Percentiles rank a stretch among this genome's conserved stretches.
phyloP scores from a whole-genome alignment of 2,888 invertebrate genomes.

The Hydrotaea diabolus region DNA sequence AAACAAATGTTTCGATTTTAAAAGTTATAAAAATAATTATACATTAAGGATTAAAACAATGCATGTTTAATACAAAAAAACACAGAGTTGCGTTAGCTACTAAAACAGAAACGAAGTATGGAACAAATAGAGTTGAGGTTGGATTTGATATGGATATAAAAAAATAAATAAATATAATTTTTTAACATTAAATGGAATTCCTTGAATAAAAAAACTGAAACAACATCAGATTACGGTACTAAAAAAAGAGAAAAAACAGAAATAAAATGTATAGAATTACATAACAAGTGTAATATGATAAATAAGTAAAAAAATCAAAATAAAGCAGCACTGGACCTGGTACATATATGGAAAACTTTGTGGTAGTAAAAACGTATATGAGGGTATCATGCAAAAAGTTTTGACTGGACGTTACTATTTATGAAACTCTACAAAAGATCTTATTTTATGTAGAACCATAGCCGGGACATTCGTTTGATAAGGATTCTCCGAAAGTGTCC shows the following conservation, averaged over 20 bases:
- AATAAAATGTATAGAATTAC: background rate
- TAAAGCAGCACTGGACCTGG: background rate
- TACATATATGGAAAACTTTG: too few species aligned
- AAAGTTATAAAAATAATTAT: constrained; percentile 13
- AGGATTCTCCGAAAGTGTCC: too few species aligned
- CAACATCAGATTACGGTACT: constrained; percentile 11
- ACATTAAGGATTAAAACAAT: constrained; percentile 35
- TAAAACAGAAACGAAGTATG: constrained; percentile 38
- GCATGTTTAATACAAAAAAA: constrained; percentile 35
- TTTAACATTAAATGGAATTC: constrained; percentile 40
- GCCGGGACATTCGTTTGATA: too few species aligned
- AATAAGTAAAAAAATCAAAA: background rate
- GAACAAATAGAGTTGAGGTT: constrained; percentile 5
- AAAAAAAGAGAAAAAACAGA: constrained; percentile 15
- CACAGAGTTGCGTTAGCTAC: constrained; percentile 31
- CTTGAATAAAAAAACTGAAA: constrained; percentile 8
- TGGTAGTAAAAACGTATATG: too few species aligned
- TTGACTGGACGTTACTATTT: too few species aligned
- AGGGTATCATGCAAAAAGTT: too few species aligned
- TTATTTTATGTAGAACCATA: too few species aligned
- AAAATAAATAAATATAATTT: constrained; percentile 4
- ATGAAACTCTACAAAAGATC: too few species aligned
- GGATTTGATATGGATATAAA: background rate
- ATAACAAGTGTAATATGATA: background rate
- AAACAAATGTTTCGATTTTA: constrained; percentile 18